A percentile compares a stretch with the other conserved stretches of the same genome.
Conservation (phyloP, 2,888 invertebrate species). For the Sinhomidia bicolor region DNA sequence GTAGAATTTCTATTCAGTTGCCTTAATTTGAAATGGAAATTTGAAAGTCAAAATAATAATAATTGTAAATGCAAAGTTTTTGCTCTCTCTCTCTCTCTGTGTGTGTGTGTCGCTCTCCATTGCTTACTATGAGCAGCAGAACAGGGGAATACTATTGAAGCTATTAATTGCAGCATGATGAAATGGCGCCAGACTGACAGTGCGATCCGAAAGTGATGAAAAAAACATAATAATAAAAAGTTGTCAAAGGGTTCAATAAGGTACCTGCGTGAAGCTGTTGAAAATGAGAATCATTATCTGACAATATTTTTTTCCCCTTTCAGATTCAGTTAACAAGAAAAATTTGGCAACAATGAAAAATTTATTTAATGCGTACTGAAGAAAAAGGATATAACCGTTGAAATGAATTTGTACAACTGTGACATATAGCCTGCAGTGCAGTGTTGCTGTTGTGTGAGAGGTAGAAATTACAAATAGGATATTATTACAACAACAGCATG, state of each 20-base stretch:
- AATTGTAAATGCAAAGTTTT: neutral
- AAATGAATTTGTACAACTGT: constrained; percentile 4
- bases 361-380: neutral
- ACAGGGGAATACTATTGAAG: neutral
- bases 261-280: constrained; percentile 43
- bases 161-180: constrained; percentile 2
- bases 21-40: neutral
- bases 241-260: constrained; percentile 58
- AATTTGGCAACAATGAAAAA: constrained; percentile 38
- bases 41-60: neutral
- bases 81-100: neutral
- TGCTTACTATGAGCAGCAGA: too few species aligned
- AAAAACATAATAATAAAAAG: constrained; percentile 38
- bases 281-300: neutral
- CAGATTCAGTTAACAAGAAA: neutral
- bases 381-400: neutral
- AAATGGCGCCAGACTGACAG: constrained; percentile 43
- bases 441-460: neutral
- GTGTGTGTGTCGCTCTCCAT: neutral
- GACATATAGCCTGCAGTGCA: constrained; percentile 39
- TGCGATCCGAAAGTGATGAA: constrained; percentile 45
- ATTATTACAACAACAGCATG: constrained; percentile 4
- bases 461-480: constrained; percentile 32
- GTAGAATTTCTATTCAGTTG: neutral
- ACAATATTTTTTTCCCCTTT: neutral